Conservation (phyloP, 2,888 invertebrate genomes). For the Spisula solida region DNA sequence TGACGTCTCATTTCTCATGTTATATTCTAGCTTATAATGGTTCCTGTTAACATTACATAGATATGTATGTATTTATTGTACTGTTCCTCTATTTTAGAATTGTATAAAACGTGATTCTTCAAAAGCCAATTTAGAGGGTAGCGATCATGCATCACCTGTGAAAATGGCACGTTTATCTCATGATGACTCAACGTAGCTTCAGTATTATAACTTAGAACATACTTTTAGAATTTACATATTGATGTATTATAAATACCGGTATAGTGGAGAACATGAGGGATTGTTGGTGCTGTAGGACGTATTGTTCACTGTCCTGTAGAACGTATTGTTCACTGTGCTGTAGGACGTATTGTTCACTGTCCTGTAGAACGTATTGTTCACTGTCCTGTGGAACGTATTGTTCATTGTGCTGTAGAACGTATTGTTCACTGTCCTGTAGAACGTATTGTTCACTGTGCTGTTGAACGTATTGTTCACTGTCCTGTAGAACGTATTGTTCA, state of each 20-base stretch:
- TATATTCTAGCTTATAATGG: neutral
- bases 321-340: too few relatives aligned
- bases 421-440: too few relatives aligned
- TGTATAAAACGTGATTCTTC: constrained; percentile 83
- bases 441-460: too few relatives aligned
- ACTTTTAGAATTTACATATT: constrained; percentile 24
- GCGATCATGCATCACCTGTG: constrained; percentile 77
- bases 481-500: too few relatives aligned
- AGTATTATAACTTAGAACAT: neutral
- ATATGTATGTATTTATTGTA: neutral
- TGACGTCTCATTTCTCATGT: neutral
- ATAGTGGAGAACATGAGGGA: neutral
- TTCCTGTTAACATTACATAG: too few relatives aligned
- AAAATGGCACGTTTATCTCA: constrained; percentile 80
- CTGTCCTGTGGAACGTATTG: too few relatives aligned
- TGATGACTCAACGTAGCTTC: constrained; percentile 74
- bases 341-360: too few relatives aligned
- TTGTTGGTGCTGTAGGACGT: neutral
- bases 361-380: too few relatives aligned
- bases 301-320: too few relatives aligned
- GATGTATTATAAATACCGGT: constrained; percentile 17
- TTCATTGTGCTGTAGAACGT: too few relatives aligned
- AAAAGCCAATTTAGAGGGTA: constrained; percentile 81
- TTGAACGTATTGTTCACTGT: too few relatives aligned
- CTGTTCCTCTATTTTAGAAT: constrained; percentile 77